Evolutionary conservation across 2,113 vertebrate species (phyloP).

Genomic region (Hippocampus comes): DNA sequence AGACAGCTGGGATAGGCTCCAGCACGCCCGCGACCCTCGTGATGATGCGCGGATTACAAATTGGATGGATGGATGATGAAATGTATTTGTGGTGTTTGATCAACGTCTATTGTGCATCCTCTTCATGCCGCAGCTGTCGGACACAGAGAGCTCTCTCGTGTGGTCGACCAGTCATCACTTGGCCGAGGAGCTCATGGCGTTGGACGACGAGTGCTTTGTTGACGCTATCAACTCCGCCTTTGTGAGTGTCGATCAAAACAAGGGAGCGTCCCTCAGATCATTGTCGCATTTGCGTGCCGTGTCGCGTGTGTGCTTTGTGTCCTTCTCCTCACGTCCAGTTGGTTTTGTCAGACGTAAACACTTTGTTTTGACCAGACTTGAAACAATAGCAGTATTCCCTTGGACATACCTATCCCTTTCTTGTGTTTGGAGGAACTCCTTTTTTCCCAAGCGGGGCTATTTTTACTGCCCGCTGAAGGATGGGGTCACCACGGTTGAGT

Average conservation of each 20-base stretch:
- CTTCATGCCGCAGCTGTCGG: slow-evolving; percentile 79
- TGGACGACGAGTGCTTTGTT: slow-evolving; percentile 92
- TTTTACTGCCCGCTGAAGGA: slow-evolving; percentile 69
- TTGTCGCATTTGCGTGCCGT: slow-evolving; percentile 11
- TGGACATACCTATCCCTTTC: slow-evolving; percentile 47
- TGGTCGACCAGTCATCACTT: slow-evolving; percentile 92
- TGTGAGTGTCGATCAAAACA: slow-evolving; percentile 71
- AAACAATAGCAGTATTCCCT: slow-evolving; percentile 46
- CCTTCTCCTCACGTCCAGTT: slow-evolving; percentile 1
- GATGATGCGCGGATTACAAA: no score
- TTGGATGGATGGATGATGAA: no score
- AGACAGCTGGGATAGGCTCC: no score
- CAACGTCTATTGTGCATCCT: not conserved
- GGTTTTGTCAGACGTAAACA: slow-evolving; percentile 38
- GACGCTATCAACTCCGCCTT: slow-evolving; percentile 95
- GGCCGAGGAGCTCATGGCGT: slow-evolving; percentile 80
- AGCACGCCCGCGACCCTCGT: no score
- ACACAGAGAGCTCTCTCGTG: slow-evolving; percentile 89
- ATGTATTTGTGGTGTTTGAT: not conserved
- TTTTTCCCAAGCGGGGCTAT: slow-evolving; percentile 74
- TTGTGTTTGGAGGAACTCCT: slow-evolving; percentile 58
- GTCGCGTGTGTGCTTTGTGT: not conserved
- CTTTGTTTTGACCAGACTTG: slow-evolving; percentile 34
- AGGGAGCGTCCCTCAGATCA: slow-evolving; percentile 11
- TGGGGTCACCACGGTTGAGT: slow-evolving; percentile 72